A percentile compares a stretch with the other conserved stretches of the same genome.
phyloP scores from a whole-genome alignment of 2,888 invertebrate species.

The Pegoplata infirma region DNA sequence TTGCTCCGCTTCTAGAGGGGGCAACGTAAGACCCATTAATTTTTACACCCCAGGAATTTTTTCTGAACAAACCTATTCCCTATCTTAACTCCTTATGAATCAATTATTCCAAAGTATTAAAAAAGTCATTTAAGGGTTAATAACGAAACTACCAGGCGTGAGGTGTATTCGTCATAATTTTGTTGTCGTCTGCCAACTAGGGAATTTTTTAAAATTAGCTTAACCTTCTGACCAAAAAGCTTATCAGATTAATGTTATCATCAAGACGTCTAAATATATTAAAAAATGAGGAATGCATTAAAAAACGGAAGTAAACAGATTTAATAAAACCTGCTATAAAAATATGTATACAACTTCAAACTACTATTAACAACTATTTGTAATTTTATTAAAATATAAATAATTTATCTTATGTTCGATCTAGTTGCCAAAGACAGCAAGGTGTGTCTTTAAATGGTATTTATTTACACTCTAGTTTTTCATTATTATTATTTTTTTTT shows the following conservation, averaged over 20 bases:
- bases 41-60: no score
- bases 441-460: background rate
- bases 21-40: no score
- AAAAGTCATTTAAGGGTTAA: no score
- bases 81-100: no score
- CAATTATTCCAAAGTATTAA: no score
- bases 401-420: background rate
- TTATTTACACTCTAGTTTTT: background rate
- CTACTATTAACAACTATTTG: background rate
- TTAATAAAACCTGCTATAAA: background rate
- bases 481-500: background rate
- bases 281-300: background rate
- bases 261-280: background rate
- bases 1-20: no score
- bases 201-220: background rate
- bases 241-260: background rate
- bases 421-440: background rate
- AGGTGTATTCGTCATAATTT: background rate
- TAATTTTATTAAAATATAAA: no score
- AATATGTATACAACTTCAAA: background rate
- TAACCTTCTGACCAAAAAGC: background rate
- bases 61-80: no score
- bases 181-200: background rate
- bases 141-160: background rate
- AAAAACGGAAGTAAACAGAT: background rate